These are phyloP conservation scores for Drosophila pallidifrons DNA, from an alignment of 1,140 invertebrate genomes.

Conservation along the genomic window DNA sequence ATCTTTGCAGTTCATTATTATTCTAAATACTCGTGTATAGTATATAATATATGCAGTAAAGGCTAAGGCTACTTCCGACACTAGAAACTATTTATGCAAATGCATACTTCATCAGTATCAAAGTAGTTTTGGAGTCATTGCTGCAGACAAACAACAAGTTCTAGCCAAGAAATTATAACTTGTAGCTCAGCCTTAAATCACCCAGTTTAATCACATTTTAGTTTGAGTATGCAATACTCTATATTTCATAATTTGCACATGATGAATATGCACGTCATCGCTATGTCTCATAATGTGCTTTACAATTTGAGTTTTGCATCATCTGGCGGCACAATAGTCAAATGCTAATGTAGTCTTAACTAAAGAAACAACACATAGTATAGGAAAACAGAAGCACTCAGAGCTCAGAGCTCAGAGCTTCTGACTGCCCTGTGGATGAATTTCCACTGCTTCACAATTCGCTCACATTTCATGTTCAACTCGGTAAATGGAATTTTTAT, in stretches of 20 bases:
- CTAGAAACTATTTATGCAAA: no score
- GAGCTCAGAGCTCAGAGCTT: slow-evolving; percentile 12
- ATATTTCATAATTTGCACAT: not conserved
- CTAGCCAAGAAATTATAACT: not conserved
- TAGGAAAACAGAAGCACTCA: slow-evolving; percentile 7
- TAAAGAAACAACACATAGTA: slow-evolving; percentile 36
- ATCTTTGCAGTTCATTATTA: no score
- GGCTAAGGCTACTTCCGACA: no score
- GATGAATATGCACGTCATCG: not conserved
- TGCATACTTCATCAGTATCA: no score
- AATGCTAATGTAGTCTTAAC: slow-evolving; percentile 58
- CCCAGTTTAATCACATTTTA: not conserved
- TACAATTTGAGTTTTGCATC: slow-evolving; percentile 48
- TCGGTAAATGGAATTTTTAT: slow-evolving; percentile 73
- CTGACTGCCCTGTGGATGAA: slow-evolving; percentile 12
- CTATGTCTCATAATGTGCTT: slow-evolving; percentile 26
- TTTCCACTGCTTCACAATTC: slow-evolving; percentile 18
- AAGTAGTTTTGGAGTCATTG: no score
- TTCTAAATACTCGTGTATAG: no score
- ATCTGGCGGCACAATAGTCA: slow-evolving; percentile 45
- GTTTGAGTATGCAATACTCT: not conserved
- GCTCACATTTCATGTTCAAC: slow-evolving; percentile 50
- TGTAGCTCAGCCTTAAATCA: not conserved
- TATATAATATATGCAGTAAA: no score
- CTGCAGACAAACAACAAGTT: not conserved